Conservation (phyloP, 2,888 invertebrate species). For the Xestobium rufovillosum region DNA sequence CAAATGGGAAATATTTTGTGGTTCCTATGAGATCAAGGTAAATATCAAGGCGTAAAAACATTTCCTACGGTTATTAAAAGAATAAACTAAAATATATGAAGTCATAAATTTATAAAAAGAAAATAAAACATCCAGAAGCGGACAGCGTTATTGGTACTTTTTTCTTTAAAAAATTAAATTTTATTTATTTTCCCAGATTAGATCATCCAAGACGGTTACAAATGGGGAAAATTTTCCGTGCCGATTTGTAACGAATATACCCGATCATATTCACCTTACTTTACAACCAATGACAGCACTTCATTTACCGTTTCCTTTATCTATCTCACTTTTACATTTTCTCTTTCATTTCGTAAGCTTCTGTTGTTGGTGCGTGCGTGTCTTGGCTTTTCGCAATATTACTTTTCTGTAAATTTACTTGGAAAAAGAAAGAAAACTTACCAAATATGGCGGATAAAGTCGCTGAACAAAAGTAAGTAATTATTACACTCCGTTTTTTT, state of each 20-base stretch:
- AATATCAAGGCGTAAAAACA: too few relatives aligned
- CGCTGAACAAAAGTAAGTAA: slow-evolving; percentile 59
- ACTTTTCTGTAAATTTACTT: slow-evolving; percentile 20
- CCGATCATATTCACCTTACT: background rate
- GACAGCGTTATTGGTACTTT: too few relatives aligned
- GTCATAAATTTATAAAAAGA: too few relatives aligned
- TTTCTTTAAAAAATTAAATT: too few relatives aligned
- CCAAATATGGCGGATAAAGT: slow-evolving; percentile 56
- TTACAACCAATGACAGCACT: background rate
- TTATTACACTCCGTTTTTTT: slow-evolving; percentile 15
- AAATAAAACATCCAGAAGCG: too few relatives aligned
- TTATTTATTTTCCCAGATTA: too few relatives aligned
- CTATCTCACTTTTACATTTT: background rate
- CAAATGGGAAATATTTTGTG: too few relatives aligned
- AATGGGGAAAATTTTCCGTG: slow-evolving; percentile 3
- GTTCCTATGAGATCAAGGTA: too few relatives aligned
- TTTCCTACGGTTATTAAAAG: too few relatives aligned
- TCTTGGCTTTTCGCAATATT: background rate
- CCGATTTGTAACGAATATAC: background rate
- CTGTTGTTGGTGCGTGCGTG: background rate
- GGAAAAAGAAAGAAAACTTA: slow-evolving; percentile 23
- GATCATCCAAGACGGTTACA: too few relatives aligned
- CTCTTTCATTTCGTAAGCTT: background rate
- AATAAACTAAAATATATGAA: too few relatives aligned
- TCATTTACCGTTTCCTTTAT: background rate